Evolutionary conservation across 2,113 vertebrate species (phyloP).

Genomic region (Ceyx cyanopectus): DNA sequence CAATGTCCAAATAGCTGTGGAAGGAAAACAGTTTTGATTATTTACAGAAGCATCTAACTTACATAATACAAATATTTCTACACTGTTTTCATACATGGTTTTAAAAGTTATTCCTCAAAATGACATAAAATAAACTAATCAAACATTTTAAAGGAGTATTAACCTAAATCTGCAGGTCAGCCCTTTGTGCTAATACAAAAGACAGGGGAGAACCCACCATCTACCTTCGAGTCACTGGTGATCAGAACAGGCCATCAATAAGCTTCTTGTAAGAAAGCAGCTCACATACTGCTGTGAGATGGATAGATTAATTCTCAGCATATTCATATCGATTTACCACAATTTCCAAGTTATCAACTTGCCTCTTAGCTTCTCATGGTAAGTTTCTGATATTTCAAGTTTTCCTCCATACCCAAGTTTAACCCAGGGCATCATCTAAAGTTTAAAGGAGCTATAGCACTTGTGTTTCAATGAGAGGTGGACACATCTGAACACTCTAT

Average conservation of each 20-base stretch:
- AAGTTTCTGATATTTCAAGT: background rate
- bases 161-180: background rate
- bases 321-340: background rate
- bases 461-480: background rate
- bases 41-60: background rate
- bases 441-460: background rate
- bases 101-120: background rate
- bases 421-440: background rate
- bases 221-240: background rate
- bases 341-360: background rate
- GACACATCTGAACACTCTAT: background rate
- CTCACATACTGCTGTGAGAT: background rate
- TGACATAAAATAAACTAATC: background rate
- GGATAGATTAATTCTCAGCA: background rate
- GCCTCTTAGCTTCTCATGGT: background rate
- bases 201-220: background rate
- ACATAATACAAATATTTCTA: background rate
- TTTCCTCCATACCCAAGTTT: background rate
- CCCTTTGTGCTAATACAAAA: background rate
- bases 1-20: constrained; percentile 90
- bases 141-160: background rate
- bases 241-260: background rate
- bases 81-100: background rate
- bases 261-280: background rate
- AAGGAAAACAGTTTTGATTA: background rate